Evolutionary conservation across 2,888 invertebrate genomes (phyloP).

Genomic region (Eueremaeus valkanovi): DNA sequence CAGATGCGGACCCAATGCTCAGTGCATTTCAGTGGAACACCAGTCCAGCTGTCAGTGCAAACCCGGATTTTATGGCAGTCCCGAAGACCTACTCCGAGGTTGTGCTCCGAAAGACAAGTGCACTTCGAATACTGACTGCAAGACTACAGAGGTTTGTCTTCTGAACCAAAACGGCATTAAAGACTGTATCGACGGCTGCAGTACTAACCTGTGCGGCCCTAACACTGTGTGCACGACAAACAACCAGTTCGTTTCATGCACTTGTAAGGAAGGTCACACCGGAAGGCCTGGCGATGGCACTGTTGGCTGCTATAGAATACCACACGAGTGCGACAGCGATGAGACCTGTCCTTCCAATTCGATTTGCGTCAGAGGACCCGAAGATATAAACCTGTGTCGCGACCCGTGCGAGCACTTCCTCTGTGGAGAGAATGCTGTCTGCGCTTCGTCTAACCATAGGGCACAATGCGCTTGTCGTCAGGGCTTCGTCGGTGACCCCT

Average conservation of each 20-base stretch:
- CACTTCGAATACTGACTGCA: constrained; percentile 62
- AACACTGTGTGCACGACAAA: constrained; percentile 73
- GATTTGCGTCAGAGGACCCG: constrained; percentile 37
- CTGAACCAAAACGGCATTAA: constrained; percentile 46
- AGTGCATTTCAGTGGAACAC: constrained; percentile 61
- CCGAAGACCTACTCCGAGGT: constrained; percentile 78
- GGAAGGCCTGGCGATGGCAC: constrained; percentile 62
- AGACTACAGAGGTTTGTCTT: constrained; percentile 70
- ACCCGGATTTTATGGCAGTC: constrained; percentile 85
- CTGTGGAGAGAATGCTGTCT: constrained; percentile 61
- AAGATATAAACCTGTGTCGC: constrained; percentile 40
- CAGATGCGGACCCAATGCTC: constrained; percentile 80
- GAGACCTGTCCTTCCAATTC: constrained; percentile 46
- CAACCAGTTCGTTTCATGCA: constrained; percentile 74
- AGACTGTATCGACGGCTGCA: constrained; percentile 47
- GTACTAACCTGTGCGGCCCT: constrained; percentile 64
- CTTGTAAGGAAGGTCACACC: constrained; percentile 75
- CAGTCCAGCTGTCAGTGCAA: constrained; percentile 54
- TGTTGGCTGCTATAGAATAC: constrained; percentile 45
- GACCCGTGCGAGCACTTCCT: constrained; percentile 47
- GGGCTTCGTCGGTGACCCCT: constrained; percentile 58
- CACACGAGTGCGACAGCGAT: constrained; percentile 45
- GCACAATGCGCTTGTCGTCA: constrained; percentile 70
- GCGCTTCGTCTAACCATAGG: constrained; percentile 69
- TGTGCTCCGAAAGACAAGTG: constrained; percentile 68